Conservation (phyloP, 2,888 invertebrate species). For the Leuctra nigra region DNA sequence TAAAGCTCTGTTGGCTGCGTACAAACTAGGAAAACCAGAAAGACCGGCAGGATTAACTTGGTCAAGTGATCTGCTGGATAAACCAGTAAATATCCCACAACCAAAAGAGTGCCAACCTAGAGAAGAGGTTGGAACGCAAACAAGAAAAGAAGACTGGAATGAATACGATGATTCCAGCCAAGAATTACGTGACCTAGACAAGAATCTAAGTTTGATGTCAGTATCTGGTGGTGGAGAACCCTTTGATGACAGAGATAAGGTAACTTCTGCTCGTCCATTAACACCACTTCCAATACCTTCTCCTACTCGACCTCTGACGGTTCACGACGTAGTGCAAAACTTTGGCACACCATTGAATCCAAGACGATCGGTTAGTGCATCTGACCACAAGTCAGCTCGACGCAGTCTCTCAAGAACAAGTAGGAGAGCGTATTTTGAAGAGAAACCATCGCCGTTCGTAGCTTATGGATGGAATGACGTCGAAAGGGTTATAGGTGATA, state of each 20-base stretch:
- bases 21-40: not conserved
- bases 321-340: no score
- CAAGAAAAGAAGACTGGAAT: not conserved
- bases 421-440: slow-evolving; percentile 20
- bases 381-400: not conserved
- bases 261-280: no score
- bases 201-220: not conserved
- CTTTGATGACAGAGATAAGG: no score
- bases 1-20: not conserved
- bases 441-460: slow-evolving; percentile 23
- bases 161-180: not conserved
- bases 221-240: not conserved
- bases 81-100: not conserved
- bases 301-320: not conserved
- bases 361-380: not conserved
- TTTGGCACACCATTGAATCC: not conserved
- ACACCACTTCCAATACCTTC: not conserved
- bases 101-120: not conserved
- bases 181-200: slow-evolving; percentile 1
- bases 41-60: not conserved
- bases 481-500: slow-evolving; percentile 24
- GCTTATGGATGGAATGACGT: slow-evolving; percentile 28
- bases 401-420: slow-evolving; percentile 16
- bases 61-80: not conserved
- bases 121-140: not conserved